Evolutionary conservation across 1,140 invertebrate genomes (phyloP), one percentile per base, ranked within the genome.

Genomic region (Microplitis mediator): DNA sequence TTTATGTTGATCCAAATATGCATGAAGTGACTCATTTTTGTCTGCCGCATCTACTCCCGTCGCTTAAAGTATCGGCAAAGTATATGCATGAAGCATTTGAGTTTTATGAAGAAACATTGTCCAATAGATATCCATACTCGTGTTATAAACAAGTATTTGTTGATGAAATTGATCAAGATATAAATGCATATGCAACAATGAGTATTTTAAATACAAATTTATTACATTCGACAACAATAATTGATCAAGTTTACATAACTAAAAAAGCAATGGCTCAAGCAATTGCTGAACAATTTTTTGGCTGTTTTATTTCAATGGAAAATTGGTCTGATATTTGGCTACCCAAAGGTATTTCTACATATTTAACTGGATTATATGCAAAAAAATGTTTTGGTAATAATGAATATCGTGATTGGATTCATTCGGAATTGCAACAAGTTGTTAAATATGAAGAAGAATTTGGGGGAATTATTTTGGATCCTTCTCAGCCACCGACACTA

Each of bases 71-170:
- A 58, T 95, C 97, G 1, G 97, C 96, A 32, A 89, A 93, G 56
- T 97, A 96, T 81, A 89, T 98, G 79, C 96, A 98, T 84, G 95
- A 98, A 86, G 95, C 93, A 32, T 98, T 99, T 88, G 97, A 98
- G 87, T 99, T 98, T 88, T 99, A 97, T 87, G 98, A 99, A 88
- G 98, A 99, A 87, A 94, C 97, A 23, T 87, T 99, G n/a, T 95
- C 96, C 0, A 98, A 95, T 73, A 91, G 96, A 83, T 99, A 95
- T 87, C 96, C 97, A 4, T 99, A 97, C 85, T 91, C 95, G 6
- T 97, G 95, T 83, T 99, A 98, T 82, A 99, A 98, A 86, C 97
- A 98, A 88, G 97, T 99, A 5, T 99, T 99, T 91, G 97, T 99
- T 35, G 97, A 99, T 89, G 95, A 99, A 87, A 90, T 95, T 23